phyloP scores from a whole-genome alignment of 2,888 invertebrate species.

The Pseudococcus longispinus region DNA sequence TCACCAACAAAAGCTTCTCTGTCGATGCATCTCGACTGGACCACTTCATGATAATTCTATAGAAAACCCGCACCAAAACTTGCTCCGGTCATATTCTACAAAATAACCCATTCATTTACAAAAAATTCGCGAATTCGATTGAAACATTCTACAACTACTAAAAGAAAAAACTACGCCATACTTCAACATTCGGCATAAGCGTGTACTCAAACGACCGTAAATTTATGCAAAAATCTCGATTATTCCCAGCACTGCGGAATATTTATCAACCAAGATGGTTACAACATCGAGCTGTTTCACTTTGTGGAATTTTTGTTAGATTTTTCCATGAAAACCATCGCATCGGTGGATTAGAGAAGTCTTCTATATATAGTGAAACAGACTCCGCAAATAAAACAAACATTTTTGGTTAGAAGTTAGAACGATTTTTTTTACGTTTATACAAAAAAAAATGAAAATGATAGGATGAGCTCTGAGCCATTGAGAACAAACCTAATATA shows the following conservation, averaged over 20 bases:
- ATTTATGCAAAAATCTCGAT: slow-evolving; percentile 31
- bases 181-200: neutral
- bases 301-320: neutral
- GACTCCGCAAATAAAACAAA: too few relatives aligned
- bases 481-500: too few relatives aligned
- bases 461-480: too few relatives aligned
- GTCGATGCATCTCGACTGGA: neutral
- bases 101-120: neutral
- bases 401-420: too few relatives aligned
- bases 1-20: neutral
- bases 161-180: neutral
- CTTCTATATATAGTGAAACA: too few relatives aligned
- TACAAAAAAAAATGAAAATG: too few relatives aligned
- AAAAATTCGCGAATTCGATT: neutral
- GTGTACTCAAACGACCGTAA: neutral
- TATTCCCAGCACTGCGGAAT: neutral
- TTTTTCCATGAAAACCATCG: neutral
- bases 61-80: neutral
- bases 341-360: too few relatives aligned
- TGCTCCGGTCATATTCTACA: neutral
- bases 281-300: neutral
- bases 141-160: slow-evolving; percentile 1
- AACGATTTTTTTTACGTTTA: too few relatives aligned
- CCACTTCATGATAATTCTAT: neutral
- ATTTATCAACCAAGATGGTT: neutral